These are phyloP conservation scores for Erebia epiphron DNA, from an alignment of 2,888 invertebrate genomes.

Conservation along the genomic window DNA sequence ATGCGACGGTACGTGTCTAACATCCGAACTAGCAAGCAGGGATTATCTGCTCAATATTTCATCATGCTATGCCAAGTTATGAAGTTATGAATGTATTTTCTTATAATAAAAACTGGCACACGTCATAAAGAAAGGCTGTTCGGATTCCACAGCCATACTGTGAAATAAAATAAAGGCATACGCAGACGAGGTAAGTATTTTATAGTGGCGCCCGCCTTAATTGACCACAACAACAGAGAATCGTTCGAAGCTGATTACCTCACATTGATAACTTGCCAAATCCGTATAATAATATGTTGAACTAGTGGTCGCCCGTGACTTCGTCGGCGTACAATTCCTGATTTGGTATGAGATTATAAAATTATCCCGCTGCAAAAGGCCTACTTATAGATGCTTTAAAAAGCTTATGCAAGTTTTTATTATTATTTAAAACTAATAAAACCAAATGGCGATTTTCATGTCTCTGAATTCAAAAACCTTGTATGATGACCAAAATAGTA, in stretches of 20 bases:
- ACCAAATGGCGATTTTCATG: too few relatives aligned
- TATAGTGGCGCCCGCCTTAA: background rate
- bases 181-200: background rate
- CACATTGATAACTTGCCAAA: constrained; percentile 7
- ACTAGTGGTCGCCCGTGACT: background rate
- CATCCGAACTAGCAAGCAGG: constrained; percentile 26
- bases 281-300: background rate
- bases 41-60: constrained; percentile 33
- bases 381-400: too few relatives aligned
- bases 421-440: too few relatives aligned
- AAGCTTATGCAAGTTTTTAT: too few relatives aligned
- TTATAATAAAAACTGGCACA: constrained; percentile 16
- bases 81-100: constrained; percentile 3
- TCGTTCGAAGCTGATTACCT: background rate
- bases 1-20: constrained; percentile 27
- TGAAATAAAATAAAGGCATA: too few relatives aligned
- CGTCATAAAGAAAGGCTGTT: background rate
- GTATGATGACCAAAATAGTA: too few relatives aligned
- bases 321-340: too few relatives aligned
- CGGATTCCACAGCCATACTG: background rate
- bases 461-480: too few relatives aligned
- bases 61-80: constrained; percentile 11
- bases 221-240: background rate
- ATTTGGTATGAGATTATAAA: too few relatives aligned
- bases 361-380: too few relatives aligned